phyloP scores from a whole-genome alignment of 2,797 vertebrate species.

The Masticophis lateralis region DNA sequence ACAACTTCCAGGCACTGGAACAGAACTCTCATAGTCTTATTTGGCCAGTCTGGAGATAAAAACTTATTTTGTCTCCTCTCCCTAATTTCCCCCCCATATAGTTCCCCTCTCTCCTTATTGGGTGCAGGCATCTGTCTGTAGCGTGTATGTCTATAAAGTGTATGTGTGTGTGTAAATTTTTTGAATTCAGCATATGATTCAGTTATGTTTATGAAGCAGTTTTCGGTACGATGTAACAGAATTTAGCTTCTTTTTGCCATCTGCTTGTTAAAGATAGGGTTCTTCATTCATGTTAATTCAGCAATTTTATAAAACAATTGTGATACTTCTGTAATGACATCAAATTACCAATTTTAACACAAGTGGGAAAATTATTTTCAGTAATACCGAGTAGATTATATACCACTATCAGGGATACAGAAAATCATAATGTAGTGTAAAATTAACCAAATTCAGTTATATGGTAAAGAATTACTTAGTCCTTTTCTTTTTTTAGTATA shows the following conservation, averaged over 20 bases:
- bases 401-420: background rate
- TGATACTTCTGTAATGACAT: background rate
- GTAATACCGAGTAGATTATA: background rate
- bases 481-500: background rate
- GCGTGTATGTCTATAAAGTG: background rate
- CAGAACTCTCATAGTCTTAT: background rate
- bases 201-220: constrained; percentile 21
- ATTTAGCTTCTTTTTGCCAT: constrained; percentile 1
- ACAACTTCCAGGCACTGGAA: background rate
- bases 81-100: background rate
- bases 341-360: background rate
- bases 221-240: background rate
- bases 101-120: background rate
- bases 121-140: background rate
- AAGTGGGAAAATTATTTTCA: background rate
- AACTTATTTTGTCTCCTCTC: background rate
- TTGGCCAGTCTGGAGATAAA: background rate
- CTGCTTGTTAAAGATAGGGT: background rate
- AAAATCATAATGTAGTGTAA: background rate
- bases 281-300: background rate
- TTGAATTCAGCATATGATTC: background rate
- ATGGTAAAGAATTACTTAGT: background rate
- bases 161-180: background rate
- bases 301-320: background rate
- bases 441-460: background rate